A percentile compares a stretch with the other conserved stretches of the same genome.
phyloP scores from a whole-genome alignment of 1,140 invertebrate genomes.

The Panulirus ornatus region DNA sequence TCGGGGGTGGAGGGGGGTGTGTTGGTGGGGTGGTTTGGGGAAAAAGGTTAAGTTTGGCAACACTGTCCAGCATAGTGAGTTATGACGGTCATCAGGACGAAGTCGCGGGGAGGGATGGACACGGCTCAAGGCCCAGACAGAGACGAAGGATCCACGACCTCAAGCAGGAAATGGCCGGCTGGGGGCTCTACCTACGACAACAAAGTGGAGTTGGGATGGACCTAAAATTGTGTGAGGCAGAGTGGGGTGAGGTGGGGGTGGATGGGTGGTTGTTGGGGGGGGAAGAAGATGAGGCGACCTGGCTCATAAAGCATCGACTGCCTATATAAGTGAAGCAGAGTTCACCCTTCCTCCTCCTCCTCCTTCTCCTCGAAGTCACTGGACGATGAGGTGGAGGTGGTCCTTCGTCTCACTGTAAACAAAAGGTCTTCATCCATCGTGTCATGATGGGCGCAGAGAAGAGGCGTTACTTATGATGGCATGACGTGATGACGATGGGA shows the following conservation, averaged over 20 bases:
- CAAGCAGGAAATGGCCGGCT: slow-evolving; percentile 71
- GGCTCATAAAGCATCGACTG: background rate
- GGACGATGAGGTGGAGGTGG: too few relatives aligned
- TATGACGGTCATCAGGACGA: slow-evolving; percentile 73
- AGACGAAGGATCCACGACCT: slow-evolving; percentile 72
- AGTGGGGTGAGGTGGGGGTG: slow-evolving; percentile 3
- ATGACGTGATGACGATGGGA: too few relatives aligned
- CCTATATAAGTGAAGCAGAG: background rate
- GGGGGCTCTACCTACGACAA: slow-evolving; percentile 72
- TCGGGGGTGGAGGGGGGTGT: too few relatives aligned
- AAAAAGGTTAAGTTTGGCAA: slow-evolving; percentile 73
- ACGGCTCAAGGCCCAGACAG: slow-evolving; percentile 72
- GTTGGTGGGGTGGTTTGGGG: too few relatives aligned
- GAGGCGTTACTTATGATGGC: too few relatives aligned
- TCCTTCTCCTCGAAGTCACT: too few relatives aligned
- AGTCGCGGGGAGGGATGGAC: slow-evolving; percentile 74
- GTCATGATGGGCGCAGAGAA: too few relatives aligned
- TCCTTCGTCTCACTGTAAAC: too few relatives aligned
- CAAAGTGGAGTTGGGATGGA: slow-evolving; percentile 66
- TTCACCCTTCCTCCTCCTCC: too few relatives aligned
- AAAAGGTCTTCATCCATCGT: too few relatives aligned
- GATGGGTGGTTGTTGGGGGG: too few relatives aligned
- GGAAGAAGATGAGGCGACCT: too few relatives aligned
- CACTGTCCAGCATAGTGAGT: slow-evolving; percentile 72
- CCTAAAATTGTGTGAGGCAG: slow-evolving; percentile 66